Conservation (phyloP, 2,113 vertebrate genomes). For the Takifugu flavidus region DNA sequence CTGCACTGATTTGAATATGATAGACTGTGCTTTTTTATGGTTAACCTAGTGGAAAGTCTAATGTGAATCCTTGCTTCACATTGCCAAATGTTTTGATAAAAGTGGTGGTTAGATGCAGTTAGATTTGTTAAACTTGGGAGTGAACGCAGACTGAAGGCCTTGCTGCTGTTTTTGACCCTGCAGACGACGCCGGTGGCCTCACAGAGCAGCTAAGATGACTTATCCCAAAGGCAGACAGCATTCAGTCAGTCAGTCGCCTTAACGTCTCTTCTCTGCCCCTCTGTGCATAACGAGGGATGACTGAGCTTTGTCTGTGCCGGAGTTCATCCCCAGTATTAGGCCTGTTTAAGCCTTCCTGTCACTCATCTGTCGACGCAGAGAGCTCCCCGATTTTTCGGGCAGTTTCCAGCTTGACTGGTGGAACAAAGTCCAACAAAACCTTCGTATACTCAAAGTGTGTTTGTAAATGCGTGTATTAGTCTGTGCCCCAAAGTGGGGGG, state of each 20-base stretch:
- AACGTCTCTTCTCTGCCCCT: conserved; percentile 63
- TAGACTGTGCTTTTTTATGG: conserved; percentile 7
- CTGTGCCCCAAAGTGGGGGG: conserved; percentile 11
- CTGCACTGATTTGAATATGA: conserved; percentile 26
- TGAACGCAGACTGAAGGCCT: conserved; percentile 7
- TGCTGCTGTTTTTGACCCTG: conserved; percentile 14
- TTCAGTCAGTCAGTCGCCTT: conserved; percentile 66
- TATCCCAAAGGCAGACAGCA: conserved; percentile 59
- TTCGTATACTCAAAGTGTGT: conserved; percentile 15
- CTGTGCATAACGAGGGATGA: conserved; percentile 59
- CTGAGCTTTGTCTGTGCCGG: conserved; percentile 65
- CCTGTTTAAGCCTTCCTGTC: conserved; percentile 17
- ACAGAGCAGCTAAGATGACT: conserved; percentile 59
- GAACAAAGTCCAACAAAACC: conserved; percentile 1
- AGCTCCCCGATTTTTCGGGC: conserved; percentile 17
- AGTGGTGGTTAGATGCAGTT: conserved; percentile 24
- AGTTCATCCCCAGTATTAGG: conserved; percentile 49
- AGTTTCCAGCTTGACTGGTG: conserved; percentile 4
- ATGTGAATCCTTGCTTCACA: not conserved
- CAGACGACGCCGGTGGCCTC: conserved; percentile 33
- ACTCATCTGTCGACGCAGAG: conserved; percentile 9
- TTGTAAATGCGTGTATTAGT: not conserved
- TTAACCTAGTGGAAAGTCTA: no score
- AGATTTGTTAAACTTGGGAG: not conserved
- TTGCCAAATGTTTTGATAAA: conserved; percentile 51